Evolutionary conservation across 2,113 vertebrate genomes (phyloP).

Genomic region (Lepus americanus): DNA sequence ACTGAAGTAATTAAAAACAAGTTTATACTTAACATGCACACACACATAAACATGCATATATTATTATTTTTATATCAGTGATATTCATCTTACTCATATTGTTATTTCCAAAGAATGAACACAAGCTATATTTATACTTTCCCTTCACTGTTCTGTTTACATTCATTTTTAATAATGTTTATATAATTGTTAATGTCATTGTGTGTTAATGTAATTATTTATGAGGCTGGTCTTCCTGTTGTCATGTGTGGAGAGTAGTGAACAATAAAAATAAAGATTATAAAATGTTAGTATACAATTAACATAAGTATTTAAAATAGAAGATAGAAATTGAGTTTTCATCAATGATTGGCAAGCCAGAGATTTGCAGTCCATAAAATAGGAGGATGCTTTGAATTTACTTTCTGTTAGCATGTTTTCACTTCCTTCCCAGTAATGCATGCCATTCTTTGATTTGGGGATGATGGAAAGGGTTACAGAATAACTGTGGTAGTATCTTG

Average conservation of each 20-base stretch:
- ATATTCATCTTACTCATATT: slow-evolving; percentile 6
- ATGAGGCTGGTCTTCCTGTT: neutral
- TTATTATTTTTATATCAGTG: neutral
- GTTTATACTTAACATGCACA: neutral
- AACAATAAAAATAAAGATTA: neutral
- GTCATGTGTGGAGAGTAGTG: neutral
- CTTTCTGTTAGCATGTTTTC: neutral
- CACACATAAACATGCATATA: fast-evolving
- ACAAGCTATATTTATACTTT: neutral
- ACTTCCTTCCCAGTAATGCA: neutral
- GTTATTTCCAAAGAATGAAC: neutral
- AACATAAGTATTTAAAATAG: neutral
- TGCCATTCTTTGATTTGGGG: neutral
- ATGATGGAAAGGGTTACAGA: neutral
- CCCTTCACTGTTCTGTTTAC: neutral
- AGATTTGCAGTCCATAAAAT: neutral
- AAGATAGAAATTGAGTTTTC: neutral
- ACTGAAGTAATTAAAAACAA: neutral
- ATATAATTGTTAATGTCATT: neutral
- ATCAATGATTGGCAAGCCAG: neutral
- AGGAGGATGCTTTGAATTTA: neutral
- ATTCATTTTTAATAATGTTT: slow-evolving; percentile 13
- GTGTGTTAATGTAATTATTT: neutral
- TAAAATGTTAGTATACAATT: neutral
- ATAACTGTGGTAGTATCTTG: neutral